Evolutionary conservation across 2,797 vertebrate species (phyloP), one percentile per base, ranked within the genome.

Genomic region (Netta rufina): DNA sequence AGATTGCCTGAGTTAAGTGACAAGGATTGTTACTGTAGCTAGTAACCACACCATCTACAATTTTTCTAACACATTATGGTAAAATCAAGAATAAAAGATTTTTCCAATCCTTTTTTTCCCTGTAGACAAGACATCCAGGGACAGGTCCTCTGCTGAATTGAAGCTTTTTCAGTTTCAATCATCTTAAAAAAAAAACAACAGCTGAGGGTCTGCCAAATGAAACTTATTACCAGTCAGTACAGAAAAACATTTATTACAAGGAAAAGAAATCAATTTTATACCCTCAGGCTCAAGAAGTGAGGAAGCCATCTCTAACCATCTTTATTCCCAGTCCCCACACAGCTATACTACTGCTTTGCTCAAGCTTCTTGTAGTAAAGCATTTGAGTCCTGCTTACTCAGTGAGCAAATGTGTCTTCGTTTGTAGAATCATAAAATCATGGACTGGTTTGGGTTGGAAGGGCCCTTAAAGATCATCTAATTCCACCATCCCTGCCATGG

Each of bases 181-280:
- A 47, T 33, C 11, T 25, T 30, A 22, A 86, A 20, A 66, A 36
- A 36, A 54, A 82, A 80, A 74, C 45, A 53, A 15, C 53, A 81
- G 9, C 53, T 77, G 39, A 71, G 70, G 30, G 24, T 71, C 70
- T 84, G 58, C 21, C 16, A 47, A 85, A 41, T 6, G 62, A 62
- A 76, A 53, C 39, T 43, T 71, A n/a, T 61, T 28, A 57, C 17
- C 30, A 54, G 9, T 43, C 13, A 0, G 0, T 53, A 49, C 0
- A 85, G 56, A 58, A 89, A 67, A 47, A n/a, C 1, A 4, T 30
- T 62, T 56, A 53, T 61, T 65, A 36, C 6, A n/a, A 12, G 30
- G 28, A 30, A 69, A 75, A 53, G 17, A 8, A 1, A n/a, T 24
- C 4, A 70, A 7, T 83, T 79, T 73, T 54, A 9, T 51, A 45